Percentiles rank a stretch among this genome's conserved stretches.
Conservation (phyloP, 1,140 invertebrate species). For the Monochamus saltuarius region DNA sequence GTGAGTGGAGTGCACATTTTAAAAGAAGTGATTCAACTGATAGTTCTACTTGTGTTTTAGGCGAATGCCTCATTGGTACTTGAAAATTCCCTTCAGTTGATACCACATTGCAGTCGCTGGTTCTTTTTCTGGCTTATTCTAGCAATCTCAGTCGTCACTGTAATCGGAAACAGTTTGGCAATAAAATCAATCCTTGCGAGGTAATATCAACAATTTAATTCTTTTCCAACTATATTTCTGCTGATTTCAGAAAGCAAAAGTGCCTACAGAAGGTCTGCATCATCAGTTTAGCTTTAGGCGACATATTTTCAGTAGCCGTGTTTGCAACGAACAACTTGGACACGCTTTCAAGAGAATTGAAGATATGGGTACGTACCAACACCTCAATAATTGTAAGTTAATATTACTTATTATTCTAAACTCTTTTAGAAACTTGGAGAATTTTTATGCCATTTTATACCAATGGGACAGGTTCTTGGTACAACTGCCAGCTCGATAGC, state of each 20-base stretch:
- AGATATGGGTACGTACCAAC: slow-evolving; percentile 43
- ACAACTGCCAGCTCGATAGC: slow-evolving; percentile 55
- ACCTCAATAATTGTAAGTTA: not conserved
- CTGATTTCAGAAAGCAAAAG: slow-evolving; percentile 43
- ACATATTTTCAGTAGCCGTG: slow-evolving; percentile 49
- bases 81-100: not conserved
- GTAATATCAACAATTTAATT: slow-evolving; percentile 13
- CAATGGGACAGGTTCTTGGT: slow-evolving; percentile 55
- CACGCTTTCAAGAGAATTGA: slow-evolving; percentile 38
- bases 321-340: slow-evolving; percentile 42
- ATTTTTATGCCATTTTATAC: slow-evolving; percentile 54
- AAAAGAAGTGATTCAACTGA: too few species aligned
- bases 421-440: slow-evolving; percentile 48
- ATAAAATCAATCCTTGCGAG: slow-evolving; percentile 32
- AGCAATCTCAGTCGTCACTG: slow-evolving; percentile 27
- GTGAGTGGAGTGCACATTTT: too few species aligned
- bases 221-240: too few species aligned
- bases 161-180: slow-evolving; percentile 39
- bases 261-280: slow-evolving; percentile 51
- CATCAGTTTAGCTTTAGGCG: slow-evolving; percentile 53
- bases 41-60: too few species aligned
- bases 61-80: too few species aligned
- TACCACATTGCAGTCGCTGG: not conserved
- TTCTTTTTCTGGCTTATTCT: slow-evolving; percentile 33
- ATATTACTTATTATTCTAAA: not conserved